These are phyloP conservation scores for Chlamydotis undulata DNA, from an alignment of 2,113 vertebrate genomes.

Conservation along the genomic window DNA sequence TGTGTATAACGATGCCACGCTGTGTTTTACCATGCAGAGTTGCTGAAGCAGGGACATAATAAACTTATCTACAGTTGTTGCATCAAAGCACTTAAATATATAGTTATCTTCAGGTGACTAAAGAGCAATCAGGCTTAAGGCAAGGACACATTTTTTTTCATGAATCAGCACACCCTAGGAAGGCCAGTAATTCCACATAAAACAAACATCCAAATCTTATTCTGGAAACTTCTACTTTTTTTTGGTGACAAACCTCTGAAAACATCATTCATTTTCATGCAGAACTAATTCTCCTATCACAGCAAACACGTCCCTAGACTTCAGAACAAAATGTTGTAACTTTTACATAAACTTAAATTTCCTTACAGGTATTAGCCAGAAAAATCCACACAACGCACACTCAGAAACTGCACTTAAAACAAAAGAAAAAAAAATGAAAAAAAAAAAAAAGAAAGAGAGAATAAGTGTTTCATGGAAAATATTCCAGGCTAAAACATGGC, in stretches of 20 bases:
- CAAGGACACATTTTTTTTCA: background rate
- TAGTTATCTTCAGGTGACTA: background rate
- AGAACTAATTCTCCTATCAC: background rate
- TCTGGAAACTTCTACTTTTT: background rate
- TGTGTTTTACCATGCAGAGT: background rate
- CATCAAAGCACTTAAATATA: background rate
- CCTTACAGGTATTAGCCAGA: background rate
- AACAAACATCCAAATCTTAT: background rate
- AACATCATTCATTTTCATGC: background rate
- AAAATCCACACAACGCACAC: background rate
- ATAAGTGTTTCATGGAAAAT: background rate
- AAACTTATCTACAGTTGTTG: background rate
- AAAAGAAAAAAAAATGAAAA: background rate
- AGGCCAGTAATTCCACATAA: background rate
- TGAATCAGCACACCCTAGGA: background rate
- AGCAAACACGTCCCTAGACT: background rate
- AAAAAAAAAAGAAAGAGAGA: background rate
- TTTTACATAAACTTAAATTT: background rate
- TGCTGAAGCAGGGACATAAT: background rate
- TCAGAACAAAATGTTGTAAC: background rate
- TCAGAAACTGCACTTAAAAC: background rate
- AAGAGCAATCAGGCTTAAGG: background rate
- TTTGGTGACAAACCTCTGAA: background rate
- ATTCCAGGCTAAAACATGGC: background rate
- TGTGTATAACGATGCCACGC: background rate